These are phyloP conservation scores for Bedellia somnulentella DNA, from an alignment of 2,888 invertebrate species.

Conservation along the genomic window DNA sequence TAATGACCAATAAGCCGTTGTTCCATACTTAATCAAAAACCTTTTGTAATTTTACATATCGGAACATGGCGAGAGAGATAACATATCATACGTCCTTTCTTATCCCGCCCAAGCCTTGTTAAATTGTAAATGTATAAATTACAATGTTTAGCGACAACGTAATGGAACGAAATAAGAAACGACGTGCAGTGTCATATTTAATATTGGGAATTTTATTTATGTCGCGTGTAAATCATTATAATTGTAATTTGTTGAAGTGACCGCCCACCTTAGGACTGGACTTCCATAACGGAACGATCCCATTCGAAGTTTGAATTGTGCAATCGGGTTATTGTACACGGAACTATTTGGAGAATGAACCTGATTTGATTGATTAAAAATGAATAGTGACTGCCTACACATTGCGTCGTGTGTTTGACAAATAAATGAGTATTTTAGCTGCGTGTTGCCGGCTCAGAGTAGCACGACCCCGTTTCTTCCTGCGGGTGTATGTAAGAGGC, in stretches of 20 bases:
- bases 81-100: not conserved
- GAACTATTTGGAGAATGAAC: not conserved
- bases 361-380: not conserved
- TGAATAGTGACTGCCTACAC: not conserved
- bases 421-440: not conserved
- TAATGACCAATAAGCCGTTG: no score
- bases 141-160: constrained; percentile 28
- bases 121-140: constrained; percentile 16
- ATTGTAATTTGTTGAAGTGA: constrained; percentile 38
- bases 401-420: not conserved
- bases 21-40: no score
- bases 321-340: not conserved
- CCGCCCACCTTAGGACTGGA: constrained; percentile 15
- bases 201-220: constrained; percentile 33
- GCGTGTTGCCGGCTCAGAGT: no score
- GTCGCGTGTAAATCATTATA: constrained; percentile 40
- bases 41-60: no score
- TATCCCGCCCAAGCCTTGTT: constrained; percentile 1
- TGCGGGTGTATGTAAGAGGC: no score
- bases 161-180: constrained; percentile 17
- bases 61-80: no score
- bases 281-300: not conserved
- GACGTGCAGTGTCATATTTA: constrained; percentile 20
- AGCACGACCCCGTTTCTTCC: no score
- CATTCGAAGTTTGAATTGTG: not conserved